A percentile compares a stretch with the other conserved stretches of the same genome.
These are phyloP conservation scores for Campylomormyrus numenius DNA, from an alignment of 2,113 vertebrate species.

Conservation along the genomic window DNA sequence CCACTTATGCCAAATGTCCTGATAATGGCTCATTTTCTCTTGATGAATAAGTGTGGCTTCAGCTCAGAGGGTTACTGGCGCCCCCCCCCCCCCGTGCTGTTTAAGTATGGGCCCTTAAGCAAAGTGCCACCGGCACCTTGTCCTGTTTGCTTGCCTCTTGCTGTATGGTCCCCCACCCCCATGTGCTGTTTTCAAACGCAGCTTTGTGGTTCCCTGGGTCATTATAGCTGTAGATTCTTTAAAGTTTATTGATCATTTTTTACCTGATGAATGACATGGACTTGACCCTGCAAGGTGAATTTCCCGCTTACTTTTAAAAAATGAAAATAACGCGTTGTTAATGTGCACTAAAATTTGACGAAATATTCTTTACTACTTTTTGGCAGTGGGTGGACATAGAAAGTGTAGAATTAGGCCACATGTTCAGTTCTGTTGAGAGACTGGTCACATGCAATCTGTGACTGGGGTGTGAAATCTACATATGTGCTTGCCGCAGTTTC, in stretches of 20 bases:
- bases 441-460: neutral
- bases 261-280: neutral
- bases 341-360: neutral
- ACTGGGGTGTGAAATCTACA: neutral
- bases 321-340: too few species aligned
- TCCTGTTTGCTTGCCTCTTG: neutral
- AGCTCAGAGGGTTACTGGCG: neutral
- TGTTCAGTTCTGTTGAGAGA: neutral
- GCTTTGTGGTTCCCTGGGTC: neutral
- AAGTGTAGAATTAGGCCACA: neutral
- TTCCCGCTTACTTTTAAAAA: neutral
- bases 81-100: neutral
- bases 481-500: neutral
- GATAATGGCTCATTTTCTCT: neutral
- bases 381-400: neutral
- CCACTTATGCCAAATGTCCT: neutral
- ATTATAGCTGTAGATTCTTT: neutral
- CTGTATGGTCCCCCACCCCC: neutral
- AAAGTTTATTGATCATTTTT: neutral
- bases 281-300: neutral
- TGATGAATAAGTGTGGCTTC: neutral
- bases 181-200: neutral
- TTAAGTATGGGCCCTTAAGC: neutral
- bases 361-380: neutral
- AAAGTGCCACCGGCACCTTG: neutral